A percentile compares a stretch with the other conserved stretches of the same genome.
Conservation (phyloP, 1,140 invertebrate species). For the Megalonaias nervosa region DNA sequence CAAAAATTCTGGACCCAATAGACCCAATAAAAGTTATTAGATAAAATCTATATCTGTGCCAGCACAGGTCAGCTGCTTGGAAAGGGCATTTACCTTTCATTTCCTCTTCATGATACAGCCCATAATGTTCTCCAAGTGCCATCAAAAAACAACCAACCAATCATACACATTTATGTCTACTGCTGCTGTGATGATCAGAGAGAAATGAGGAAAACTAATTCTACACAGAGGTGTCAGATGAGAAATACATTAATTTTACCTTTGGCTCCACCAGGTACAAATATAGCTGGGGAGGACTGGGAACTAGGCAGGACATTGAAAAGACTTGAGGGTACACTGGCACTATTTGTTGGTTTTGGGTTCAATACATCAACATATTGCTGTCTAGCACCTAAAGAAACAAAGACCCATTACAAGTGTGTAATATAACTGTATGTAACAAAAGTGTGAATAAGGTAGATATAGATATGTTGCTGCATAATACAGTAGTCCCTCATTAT, state of each 20-base stretch:
- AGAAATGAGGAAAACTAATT: neutral
- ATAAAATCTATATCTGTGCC: no score
- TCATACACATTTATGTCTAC: neutral
- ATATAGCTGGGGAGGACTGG: conserved; percentile 29
- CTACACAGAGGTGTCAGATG: neutral
- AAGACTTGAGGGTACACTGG: conserved; percentile 48
- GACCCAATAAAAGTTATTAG: no score
- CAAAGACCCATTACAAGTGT: neutral
- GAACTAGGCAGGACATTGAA: conserved; percentile 53
- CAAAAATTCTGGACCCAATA: no score
- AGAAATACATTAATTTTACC: conserved; percentile 4
- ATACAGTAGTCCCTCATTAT: no score
- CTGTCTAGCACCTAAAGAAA: conserved; percentile 79
- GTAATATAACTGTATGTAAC: neutral
- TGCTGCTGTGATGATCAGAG: neutral
- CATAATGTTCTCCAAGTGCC: no score
- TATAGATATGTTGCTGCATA: neutral
- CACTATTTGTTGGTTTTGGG: conserved; percentile 70
- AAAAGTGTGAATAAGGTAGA: neutral
- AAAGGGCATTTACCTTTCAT: neutral
- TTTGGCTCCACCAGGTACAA: conserved; percentile 13
- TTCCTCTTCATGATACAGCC: neutral
- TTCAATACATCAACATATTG: conserved; percentile 92
- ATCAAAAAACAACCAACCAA: neutral
- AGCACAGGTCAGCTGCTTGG: no score